Base-by-base conservation (phyloP, 2,113 vertebrate genomes). In the Pyxicephalus adspersus region DNA sequence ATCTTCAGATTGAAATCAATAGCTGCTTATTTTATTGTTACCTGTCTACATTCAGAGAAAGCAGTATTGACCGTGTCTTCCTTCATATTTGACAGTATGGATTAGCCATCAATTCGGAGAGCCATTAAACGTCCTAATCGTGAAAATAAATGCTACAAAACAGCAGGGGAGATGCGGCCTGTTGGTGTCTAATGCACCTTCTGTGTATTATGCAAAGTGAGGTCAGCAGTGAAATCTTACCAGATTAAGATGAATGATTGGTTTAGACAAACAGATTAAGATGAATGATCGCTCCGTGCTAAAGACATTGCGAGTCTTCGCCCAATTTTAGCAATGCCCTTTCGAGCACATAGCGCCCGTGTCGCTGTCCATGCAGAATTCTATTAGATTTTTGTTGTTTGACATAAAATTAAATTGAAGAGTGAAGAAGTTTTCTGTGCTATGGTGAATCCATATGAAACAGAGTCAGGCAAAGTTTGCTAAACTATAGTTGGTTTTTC, bases 171-270 rank as follows among this genome's bases (percentile, higher is more conserved):
- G 90, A 90, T 86, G 86, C 84, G 90, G 85, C 89, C 9, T 34
- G 26, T 28, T 89, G 91, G 90, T 86, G 90, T 72, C 92, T 94
- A 93, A 22, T 34, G 31, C 23, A 28, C 89, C 86, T 87, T 87
- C 83, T 87, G 89, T 87, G 88, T 85, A 86, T 84, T 91, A 88
- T 89, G 66, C 45, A 81, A 72, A 64, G 65, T 22, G 67, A 64
- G 78, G 60, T 71, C 58, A 72, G 23, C 57, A 11, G 45, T 45
- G 50, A 73, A 34, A 9, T 13, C 64, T 60, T 54, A 31, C 26
- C 31, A 68, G 51, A 68, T 79, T 29, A 38, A 72, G 78, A 81
- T 54, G 67, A 72, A 72, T 81, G 58, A 81, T 73, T 81, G 67
- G 78, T 64, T 81, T 52, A 64, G 45, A 81, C 34, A 64, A 54